Base-by-base conservation (phyloP, 53 echinoderm and acorn worm genomes). In the Zoroaster sp. region DNA sequence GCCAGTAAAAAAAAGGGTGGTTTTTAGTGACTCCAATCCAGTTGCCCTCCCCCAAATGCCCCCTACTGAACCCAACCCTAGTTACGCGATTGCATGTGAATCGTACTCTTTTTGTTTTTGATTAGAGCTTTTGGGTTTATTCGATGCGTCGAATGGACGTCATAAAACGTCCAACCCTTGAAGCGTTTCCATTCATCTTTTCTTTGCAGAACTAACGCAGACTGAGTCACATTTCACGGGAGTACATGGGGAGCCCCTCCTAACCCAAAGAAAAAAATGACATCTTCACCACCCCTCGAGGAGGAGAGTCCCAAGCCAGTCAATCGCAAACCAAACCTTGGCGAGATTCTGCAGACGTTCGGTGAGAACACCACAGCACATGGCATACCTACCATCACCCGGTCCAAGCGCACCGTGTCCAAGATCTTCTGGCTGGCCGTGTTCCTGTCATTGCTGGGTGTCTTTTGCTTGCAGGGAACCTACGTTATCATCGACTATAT, bases 331-430 rank as follows among this genome's bases (percentile, higher is more conserved):
- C 75, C 11, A 20, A 94, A 87, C 31, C 80, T 89, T 9, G 75
- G 77, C 28, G 87, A 93, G 7, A 90, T 95, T n/a, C 30, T 97
- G 38, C 51, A 76, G 35, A 92, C 95, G 21, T 98, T 94, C 87
- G 92, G 75, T 11, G 89, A 92, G 38, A 78, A 86, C 39, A 92
- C 94, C 74, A 94, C 97, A 2, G 95, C 95, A 31, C 97, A 97
- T 53, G 97, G 97, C 12, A 69, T 97, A 17, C 95, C 95, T 0
- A 68, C 83, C 1, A 85, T 97, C 8, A 88, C 95, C 42, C 78
- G 80, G 35, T 78, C 88, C 23, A 38, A 72, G 32, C 77, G 83
- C 30, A 39, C 74, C 75, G 51, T 88, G 69, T 65, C 93, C 38
- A 96, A 94, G 43, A 18, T 93, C 21, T 83, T 93, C 39, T 95